phyloP scores from a whole-genome alignment of 2,797 vertebrate species.

The Bufotes viridis region DNA sequence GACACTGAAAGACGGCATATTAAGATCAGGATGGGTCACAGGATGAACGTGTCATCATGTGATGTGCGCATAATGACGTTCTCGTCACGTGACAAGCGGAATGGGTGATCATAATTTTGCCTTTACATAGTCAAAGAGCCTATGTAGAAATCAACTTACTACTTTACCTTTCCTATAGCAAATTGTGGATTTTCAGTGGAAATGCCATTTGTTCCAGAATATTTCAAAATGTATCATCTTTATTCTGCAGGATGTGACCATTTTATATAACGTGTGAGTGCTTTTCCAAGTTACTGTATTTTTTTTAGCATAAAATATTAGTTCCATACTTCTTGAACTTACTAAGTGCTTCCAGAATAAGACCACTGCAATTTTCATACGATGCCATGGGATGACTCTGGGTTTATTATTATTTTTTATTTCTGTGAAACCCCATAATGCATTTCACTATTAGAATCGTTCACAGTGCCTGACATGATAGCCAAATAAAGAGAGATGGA shows the following conservation, averaged over 20 bases:
- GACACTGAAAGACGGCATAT: too few species aligned
- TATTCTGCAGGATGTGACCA: neutral
- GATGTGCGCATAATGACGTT: too few species aligned
- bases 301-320: constrained; percentile 25
- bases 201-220: neutral
- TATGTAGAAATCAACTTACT: too few species aligned
- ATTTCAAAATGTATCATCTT: neutral
- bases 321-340: constrained; percentile 22
- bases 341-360: constrained; percentile 7
- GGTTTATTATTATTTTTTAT: constrained; percentile 28
- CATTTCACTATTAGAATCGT: constrained; percentile 21
- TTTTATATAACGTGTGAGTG: neutral
- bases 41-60: too few species aligned
- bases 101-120: too few species aligned
- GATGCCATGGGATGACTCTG: constrained; percentile 13
- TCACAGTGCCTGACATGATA: constrained; percentile 40
- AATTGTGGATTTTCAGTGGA: neutral
- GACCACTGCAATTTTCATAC: constrained; percentile 9
- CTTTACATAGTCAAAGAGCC: too few species aligned
- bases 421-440: constrained; percentile 25
- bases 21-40: too few species aligned
- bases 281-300: constrained; percentile 34
- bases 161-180: neutral
- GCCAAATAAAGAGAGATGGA: constrained; percentile 26
- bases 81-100: too few species aligned